Base-by-base conservation (phyloP, 2,113 vertebrate genomes). In the Alectura lathami region DNA sequence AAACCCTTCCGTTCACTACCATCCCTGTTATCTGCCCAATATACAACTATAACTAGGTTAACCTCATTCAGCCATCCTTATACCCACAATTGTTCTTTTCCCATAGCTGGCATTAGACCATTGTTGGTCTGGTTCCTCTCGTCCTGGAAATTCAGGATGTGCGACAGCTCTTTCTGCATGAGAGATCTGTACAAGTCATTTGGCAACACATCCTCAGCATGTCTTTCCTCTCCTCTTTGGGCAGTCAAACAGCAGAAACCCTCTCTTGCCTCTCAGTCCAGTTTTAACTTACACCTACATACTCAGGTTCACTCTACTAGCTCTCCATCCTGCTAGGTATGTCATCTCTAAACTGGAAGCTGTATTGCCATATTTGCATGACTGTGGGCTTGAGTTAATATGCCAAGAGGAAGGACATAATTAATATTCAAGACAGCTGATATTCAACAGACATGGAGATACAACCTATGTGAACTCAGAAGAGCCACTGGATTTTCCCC, bases 261-360 rank as follows among this genome's bases (percentile, higher is more conserved):
- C 32, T 38, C 32, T 75, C 34, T 21, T 82, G 11, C 23, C 57
- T 29, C 47, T 40, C 51, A 9, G 40, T 53, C 10, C 63, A 23
- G 32, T 53, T 14, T 30, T 83, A 70, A 72, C 30, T 27, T 24
- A 20, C 29, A 83, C 8, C 36, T 79, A 17, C 15, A 69, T 34
- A 60, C 24, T 9, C 42, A 75, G 13, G 17, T 47, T 79, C 23
- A 66, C 16, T 53, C 24, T 36, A 77, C 5, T 40, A 86, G 29
- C 26, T 21, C 27, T 64, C 14, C 34, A 64, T 15, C 1, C 18
- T 62, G 15, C 30, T 8, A 62, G 0, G 0, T 11, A 3, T 11
- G 5, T 20, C 0, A 47, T 68, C 56, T 74, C 40, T 74, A 83
- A n/a, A 27, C 40, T 69, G 72, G 30, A 73, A 80, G 43, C 4